Percentiles rank a stretch among this genome's conserved stretches.
phyloP scores from a whole-genome alignment of 1,140 invertebrate genomes.

The Neotoxoptera formosana region DNA sequence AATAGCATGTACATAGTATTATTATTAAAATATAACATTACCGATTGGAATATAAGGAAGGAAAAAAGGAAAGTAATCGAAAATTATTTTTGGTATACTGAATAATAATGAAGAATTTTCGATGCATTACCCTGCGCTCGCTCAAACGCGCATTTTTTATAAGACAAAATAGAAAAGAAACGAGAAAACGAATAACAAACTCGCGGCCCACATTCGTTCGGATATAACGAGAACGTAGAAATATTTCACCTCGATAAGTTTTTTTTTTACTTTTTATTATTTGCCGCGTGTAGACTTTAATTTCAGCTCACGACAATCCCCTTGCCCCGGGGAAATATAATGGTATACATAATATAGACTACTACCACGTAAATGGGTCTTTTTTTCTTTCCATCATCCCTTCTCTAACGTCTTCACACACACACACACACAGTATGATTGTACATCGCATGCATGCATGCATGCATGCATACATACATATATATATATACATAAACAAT shows the following conservation, averaged over 20 bases:
- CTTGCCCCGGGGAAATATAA: slow-evolving; percentile 45
- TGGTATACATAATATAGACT: slow-evolving; percentile 40
- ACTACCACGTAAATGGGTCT: slow-evolving; percentile 34
- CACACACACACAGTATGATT: not conserved
- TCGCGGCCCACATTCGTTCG: not conserved
- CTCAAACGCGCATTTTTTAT: not conserved
- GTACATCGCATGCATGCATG: not conserved
- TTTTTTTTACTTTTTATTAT: slow-evolving; percentile 21
- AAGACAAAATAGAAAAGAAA: not conserved
- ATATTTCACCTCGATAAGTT: slow-evolving; percentile 16
- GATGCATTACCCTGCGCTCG: not conserved
- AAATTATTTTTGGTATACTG: not conserved
- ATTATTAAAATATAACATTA: not conserved
- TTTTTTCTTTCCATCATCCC: slow-evolving; percentile 7
- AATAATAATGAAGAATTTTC: slow-evolving; percentile 15
- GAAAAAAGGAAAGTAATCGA: not conserved
- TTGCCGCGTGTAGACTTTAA: slow-evolving; percentile 43
- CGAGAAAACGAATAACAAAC: not conserved
- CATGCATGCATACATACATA: not conserved
- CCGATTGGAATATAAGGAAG: not conserved
- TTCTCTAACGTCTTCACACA: slow-evolving; percentile 41
- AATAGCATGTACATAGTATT: not conserved
- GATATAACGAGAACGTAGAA: not conserved
- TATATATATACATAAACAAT: not conserved
- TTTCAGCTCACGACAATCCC: slow-evolving; percentile 40